A percentile compares a stretch with the other conserved stretches of the same genome.
phyloP scores from a whole-genome alignment of 2,797 vertebrate genomes.

The Macropodus opercularis region DNA sequence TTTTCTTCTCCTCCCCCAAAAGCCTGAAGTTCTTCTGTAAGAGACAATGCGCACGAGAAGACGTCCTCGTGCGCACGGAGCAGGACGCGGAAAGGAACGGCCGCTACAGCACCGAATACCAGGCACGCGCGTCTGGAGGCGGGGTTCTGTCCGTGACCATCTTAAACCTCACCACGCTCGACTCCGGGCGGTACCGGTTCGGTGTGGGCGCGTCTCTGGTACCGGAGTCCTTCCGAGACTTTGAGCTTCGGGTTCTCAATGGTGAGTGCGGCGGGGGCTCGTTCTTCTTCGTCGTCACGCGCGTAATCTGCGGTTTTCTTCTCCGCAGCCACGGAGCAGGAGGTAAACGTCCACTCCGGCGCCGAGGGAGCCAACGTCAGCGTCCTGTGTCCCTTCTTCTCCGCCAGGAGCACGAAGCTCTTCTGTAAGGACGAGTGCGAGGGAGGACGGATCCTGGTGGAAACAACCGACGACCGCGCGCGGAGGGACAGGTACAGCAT shows the following conservation, averaged over 20 bases:
- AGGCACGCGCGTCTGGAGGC: background rate
- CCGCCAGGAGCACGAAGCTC: background rate
- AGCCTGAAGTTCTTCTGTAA: background rate
- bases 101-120: background rate
- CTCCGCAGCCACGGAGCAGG: background rate
- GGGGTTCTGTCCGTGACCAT: background rate
- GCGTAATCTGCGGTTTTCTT: too few species aligned
- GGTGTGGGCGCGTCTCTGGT: background rate
- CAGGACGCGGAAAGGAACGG: background rate
- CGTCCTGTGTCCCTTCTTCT: background rate
- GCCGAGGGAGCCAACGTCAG: background rate
- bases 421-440: background rate
- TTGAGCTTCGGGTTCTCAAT: too few species aligned
- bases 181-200: background rate
- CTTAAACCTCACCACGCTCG: background rate
- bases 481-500: constrained; percentile 3
- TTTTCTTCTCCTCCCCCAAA: background rate
- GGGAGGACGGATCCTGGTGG: background rate
- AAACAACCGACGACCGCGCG: accelerated
- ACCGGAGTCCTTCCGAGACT: too few species aligned
- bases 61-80: background rate
- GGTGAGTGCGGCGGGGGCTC: too few species aligned
- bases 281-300: too few species aligned
- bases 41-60: background rate
- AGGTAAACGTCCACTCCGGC: background rate